These are phyloP conservation scores for Gallirallus australis DNA, from an alignment of 2,797 vertebrate species.

Conservation along the genomic window DNA sequence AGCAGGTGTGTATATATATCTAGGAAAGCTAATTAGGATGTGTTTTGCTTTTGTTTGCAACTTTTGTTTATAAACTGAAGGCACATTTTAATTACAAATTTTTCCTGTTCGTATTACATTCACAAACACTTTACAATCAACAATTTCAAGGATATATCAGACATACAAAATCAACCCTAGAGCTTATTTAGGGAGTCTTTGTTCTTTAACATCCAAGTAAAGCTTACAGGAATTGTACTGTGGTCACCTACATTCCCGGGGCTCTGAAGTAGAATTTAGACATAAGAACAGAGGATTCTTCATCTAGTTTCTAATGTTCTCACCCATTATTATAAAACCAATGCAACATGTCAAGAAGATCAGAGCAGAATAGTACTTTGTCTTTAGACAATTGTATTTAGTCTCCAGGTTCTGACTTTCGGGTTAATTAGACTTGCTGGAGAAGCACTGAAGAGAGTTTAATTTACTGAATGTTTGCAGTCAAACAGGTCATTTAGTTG, in stretches of 20 bases:
- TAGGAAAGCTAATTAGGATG: background rate
- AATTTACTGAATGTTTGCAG: background rate
- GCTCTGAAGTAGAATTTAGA: background rate
- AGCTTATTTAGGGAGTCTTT: slow-evolving; percentile 18
- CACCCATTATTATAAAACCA: background rate
- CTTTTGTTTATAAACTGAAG: background rate
- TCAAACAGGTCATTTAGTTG: background rate
- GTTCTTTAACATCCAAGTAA: background rate
- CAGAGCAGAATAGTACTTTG: background rate
- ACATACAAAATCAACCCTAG: slow-evolving; percentile 1
- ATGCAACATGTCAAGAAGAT: background rate
- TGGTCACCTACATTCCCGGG: background rate
- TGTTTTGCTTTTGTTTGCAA: background rate
- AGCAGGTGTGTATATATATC: background rate
- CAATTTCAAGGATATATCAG: slow-evolving; percentile 19
- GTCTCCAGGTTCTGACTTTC: background rate
- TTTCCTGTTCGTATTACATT: background rate
- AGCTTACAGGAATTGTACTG: background rate
- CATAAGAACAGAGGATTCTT: background rate
- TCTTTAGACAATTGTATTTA: background rate
- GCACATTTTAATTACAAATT: background rate
- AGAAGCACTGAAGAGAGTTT: background rate
- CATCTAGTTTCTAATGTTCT: background rate
- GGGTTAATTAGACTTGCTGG: background rate
- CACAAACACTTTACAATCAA: background rate